Conservation (phyloP, 2,888 invertebrate species). For the Halictus ligatus region DNA sequence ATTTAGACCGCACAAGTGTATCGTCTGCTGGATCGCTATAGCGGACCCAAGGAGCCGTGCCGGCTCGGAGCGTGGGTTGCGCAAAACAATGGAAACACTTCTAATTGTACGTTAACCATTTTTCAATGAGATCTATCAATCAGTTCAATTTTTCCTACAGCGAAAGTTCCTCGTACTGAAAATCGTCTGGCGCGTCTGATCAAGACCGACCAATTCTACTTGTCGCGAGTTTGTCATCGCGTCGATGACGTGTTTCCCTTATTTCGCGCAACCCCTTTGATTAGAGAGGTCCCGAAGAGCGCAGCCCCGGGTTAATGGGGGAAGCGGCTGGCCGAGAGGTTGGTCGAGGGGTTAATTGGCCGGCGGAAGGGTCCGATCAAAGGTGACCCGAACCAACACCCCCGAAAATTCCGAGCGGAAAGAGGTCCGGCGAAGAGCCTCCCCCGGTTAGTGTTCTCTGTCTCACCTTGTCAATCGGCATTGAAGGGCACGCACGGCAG, state of each 20-base stretch:
- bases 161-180: too few species aligned
- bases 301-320: background rate
- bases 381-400: background rate
- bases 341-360: background rate
- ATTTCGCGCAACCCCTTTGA: background rate
- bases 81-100: background rate
- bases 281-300: background rate
- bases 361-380: background rate
- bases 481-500: slow-evolving; percentile 98
- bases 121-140: too few species aligned
- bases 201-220: too few species aligned
- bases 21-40: background rate
- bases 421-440: background rate
- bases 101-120: too few species aligned
- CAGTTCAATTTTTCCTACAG: too few species aligned
- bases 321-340: background rate
- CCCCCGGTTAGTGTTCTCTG: background rate
- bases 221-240: too few species aligned
- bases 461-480: slow-evolving; percentile 97
- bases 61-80: background rate
- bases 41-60: background rate
- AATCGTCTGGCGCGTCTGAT: too few species aligned
- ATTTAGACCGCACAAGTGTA: background rate
- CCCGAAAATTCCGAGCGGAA: background rate
- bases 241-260: too few species aligned